A percentile compares a stretch with the other conserved stretches of the same genome.
phyloP scores from a whole-genome alignment of 2,888 invertebrate genomes.

The Drosophila subquinaria region DNA sequence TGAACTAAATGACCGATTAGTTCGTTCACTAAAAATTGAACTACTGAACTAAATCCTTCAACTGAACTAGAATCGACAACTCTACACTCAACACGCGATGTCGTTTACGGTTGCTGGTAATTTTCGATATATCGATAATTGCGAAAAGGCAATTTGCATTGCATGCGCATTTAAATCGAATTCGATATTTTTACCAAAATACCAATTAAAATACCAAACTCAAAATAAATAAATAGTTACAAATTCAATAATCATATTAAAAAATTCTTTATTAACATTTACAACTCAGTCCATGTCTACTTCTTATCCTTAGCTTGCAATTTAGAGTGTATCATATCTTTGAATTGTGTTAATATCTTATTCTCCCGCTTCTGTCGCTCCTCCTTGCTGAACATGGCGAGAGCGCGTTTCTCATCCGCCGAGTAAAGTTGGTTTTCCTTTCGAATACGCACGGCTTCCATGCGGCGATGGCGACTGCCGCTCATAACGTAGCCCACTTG shows the following conservation, averaged over 20 bases:
- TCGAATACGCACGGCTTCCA: slow-evolving; percentile 99
- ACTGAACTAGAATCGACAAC: too few relatives aligned
- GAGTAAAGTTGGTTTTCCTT: slow-evolving; percentile 99
- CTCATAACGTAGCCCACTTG: slow-evolving; percentile 99
- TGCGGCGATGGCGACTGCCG: slow-evolving; percentile 97
- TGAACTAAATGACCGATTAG: too few relatives aligned
- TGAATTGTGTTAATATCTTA: slow-evolving; percentile 97
- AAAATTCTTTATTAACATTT: neutral
- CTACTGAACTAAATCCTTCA: too few relatives aligned
- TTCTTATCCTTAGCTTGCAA: slow-evolving; percentile 86
- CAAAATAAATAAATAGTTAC: too few relatives aligned
- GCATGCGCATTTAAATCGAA: too few relatives aligned
- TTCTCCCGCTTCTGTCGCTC: slow-evolving; percentile 98
- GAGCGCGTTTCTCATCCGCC: slow-evolving; percentile 98
- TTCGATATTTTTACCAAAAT: neutral
- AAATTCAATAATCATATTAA: neutral
- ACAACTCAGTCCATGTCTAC: slow-evolving; percentile 31
- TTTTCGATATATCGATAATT: slow-evolving; percentile 33
- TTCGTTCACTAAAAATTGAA: too few relatives aligned
- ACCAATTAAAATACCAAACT: neutral
- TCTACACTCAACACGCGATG: slow-evolving; percentile 26
- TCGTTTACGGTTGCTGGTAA: slow-evolving; percentile 9
- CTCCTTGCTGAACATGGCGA: slow-evolving; percentile 99
- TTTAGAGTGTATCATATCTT: slow-evolving; percentile 93
- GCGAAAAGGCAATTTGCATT: neutral